Conservation (phyloP, 2,797 vertebrate species). For the Perdix hodgsoniae region DNA sequence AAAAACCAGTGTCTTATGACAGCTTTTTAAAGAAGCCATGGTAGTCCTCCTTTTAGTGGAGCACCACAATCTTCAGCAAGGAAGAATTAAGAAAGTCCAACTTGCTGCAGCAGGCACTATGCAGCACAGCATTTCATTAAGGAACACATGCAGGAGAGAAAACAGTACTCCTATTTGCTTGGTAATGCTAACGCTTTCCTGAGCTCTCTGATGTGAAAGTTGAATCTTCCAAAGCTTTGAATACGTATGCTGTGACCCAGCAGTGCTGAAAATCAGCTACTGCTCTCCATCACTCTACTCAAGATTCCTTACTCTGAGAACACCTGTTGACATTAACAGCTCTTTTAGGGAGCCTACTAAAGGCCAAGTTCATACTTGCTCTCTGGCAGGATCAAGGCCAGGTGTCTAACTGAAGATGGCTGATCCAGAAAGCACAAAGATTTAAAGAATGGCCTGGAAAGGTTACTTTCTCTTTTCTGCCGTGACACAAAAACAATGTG, state of each 20-base stretch:
- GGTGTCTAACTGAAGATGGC: not conserved
- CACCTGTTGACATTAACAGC: not conserved
- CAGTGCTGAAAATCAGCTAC: not conserved
- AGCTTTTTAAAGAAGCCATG: not conserved
- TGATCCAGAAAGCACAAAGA: not conserved
- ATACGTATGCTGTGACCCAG: not conserved
- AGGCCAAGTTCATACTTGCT: not conserved
- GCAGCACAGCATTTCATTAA: not conserved
- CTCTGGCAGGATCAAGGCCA: not conserved
- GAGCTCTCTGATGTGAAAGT: not conserved
- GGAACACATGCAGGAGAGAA: not conserved
- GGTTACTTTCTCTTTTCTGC: not conserved
- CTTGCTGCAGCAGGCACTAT: not conserved
- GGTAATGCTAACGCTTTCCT: not conserved
- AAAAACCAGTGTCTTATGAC: not conserved
- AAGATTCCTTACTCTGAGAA: too few relatives aligned
- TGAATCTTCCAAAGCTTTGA: not conserved
- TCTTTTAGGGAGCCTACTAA: not conserved
- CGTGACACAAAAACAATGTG: not conserved
- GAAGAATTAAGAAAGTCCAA: not conserved
- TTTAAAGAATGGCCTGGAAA: not conserved
- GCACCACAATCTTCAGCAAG: not conserved
- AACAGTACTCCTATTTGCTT: not conserved
- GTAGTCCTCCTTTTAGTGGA: not conserved
- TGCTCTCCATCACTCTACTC: not conserved